phyloP scores from a whole-genome alignment of 2,113 vertebrate genomes.

The Thryonomys swinderianus region DNA sequence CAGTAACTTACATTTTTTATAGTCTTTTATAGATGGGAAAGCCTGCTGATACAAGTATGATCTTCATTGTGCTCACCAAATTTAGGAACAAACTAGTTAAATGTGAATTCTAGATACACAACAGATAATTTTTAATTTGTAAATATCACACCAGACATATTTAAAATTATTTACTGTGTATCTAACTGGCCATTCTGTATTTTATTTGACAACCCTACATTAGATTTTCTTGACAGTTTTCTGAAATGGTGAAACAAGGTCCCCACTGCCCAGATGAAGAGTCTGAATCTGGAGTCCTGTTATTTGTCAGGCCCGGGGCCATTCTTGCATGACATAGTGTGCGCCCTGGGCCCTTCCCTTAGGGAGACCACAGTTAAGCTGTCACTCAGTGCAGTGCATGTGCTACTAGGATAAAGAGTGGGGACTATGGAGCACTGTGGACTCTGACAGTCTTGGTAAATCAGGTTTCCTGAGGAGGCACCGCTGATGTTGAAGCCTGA shows the following conservation, averaged over 20 bases:
- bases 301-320: not conserved
- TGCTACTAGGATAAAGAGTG: not conserved
- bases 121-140: constrained; percentile 11
- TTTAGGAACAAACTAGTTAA: not conserved
- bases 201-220: constrained; percentile 42
- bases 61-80: constrained; percentile 17
- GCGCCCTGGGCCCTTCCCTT: not conserved
- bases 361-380: not conserved
- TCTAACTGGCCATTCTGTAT: not conserved
- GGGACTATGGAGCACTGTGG: not conserved
- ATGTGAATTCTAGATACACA: constrained; percentile 18
- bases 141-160: not conserved
- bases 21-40: constrained; percentile 24
- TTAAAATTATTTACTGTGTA: constrained; percentile 5
- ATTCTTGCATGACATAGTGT: not conserved
- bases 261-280: not conserved
- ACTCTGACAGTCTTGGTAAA: not conserved
- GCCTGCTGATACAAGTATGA: not conserved
- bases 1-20: constrained; percentile 45
- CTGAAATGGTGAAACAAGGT: not conserved
- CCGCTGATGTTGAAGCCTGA: not conserved
- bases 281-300: not conserved
- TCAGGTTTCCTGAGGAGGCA: not conserved
- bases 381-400: not conserved
- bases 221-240: not conserved